phyloP scores from a whole-genome alignment of 2,888 invertebrate genomes.

The Myathropa florea region DNA sequence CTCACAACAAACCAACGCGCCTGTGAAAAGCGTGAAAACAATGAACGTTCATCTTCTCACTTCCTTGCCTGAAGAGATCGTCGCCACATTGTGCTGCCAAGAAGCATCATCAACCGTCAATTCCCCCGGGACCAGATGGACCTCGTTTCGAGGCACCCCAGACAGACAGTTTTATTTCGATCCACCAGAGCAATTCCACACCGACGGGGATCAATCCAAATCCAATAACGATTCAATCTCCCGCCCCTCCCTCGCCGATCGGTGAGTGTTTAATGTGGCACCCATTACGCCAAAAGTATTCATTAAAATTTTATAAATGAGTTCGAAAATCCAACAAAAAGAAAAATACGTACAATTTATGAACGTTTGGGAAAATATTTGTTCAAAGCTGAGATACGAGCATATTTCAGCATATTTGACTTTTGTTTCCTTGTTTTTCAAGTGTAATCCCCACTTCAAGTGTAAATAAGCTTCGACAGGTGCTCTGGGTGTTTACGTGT shows the following conservation, averaged over 20 bases:
- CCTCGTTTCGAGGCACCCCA: not conserved
- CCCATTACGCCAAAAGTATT: conserved; percentile 31
- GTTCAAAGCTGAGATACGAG: not conserved
- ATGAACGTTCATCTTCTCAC: not conserved
- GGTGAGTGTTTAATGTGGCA: conserved; percentile 24
- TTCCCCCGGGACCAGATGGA: not conserved
- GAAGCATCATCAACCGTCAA: not conserved
- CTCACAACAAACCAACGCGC: not conserved
- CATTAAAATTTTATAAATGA: conserved; percentile 38
- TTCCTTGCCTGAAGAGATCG: not conserved
- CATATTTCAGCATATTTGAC: not conserved
- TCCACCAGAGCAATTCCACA: not conserved
- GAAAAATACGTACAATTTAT: not conserved
- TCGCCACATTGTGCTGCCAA: not conserved
- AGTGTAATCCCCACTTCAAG: not conserved
- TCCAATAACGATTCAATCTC: not conserved
- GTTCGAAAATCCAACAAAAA: conserved; percentile 2
- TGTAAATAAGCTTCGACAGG: not conserved
- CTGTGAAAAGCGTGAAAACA: not conserved
- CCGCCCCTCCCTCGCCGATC: not conserved
- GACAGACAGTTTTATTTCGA: not conserved
- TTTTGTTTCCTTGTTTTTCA: not conserved
- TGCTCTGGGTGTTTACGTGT: not conserved
- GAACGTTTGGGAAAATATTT: not conserved
- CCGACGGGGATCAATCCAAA: not conserved